phyloP scores from a whole-genome alignment of 2,797 vertebrate genomes.

The Phataginus tetradactyla region DNA sequence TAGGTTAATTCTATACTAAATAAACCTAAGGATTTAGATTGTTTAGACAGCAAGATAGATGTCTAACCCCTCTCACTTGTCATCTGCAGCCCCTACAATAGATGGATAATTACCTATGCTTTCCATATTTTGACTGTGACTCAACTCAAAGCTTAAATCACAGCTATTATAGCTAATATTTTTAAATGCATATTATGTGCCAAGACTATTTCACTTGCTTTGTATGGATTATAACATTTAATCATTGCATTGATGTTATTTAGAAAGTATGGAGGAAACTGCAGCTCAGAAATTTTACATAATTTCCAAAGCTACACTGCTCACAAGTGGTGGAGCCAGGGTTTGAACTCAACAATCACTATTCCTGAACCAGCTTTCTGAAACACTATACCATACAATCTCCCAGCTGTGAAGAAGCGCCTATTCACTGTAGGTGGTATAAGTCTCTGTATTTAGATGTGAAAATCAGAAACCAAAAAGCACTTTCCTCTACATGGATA shows the following conservation, averaged over 20 bases:
- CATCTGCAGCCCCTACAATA: background rate
- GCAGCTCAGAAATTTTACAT: constrained; percentile 6
- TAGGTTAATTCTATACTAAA: background rate
- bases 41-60: background rate
- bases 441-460: background rate
- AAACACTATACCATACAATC: background rate
- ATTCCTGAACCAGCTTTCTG: background rate
- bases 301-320: background rate
- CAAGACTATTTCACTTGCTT: background rate
- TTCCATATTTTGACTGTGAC: background rate
- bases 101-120: background rate
- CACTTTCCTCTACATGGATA: background rate
- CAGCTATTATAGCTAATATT: background rate
- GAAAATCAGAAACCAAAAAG: background rate
- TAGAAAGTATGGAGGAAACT: background rate
- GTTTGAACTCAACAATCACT: background rate
- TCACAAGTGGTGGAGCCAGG: background rate
- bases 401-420: background rate
- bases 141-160: background rate
- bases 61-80: background rate
- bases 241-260: background rate
- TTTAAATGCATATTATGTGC: background rate
- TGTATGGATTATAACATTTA: background rate
- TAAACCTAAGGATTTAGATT: background rate
- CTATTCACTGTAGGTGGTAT: background rate